A percentile compares a stretch with the other conserved stretches of the same genome.
Evolutionary conservation across 2,113 vertebrate species (phyloP).

Genomic region (Corapipo altera): DNA sequence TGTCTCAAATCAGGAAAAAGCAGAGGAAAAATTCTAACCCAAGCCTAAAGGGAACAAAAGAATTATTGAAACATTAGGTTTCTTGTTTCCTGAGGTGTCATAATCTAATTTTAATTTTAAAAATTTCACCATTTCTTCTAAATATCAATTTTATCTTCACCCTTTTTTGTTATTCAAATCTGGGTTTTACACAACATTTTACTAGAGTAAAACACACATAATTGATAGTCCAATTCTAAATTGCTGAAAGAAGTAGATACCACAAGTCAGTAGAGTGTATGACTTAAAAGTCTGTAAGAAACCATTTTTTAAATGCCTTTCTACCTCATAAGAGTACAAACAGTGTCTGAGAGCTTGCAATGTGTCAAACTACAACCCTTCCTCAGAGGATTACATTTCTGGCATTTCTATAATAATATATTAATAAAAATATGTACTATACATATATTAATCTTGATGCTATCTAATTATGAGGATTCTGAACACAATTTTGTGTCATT

Average conservation of each 20-base stretch:
- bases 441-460: not conserved
- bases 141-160: not conserved
- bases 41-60: not conserved
- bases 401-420: not conserved
- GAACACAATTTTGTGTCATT: not conserved
- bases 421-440: not conserved
- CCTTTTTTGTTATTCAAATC: not conserved
- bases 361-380: not conserved
- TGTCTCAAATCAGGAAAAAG: not conserved
- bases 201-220: not conserved
- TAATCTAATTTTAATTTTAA: not conserved
- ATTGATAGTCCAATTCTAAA: not conserved
- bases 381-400: not conserved
- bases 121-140: not conserved
- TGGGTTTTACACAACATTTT: not conserved
- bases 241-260: not conserved
- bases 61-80: not conserved
- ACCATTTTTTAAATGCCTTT: not conserved
- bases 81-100: not conserved
- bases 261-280: not conserved
- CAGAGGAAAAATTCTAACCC: not conserved
- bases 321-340: not conserved
- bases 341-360: not conserved
- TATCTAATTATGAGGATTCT: not conserved
- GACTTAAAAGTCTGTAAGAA: not conserved